Evolutionary conservation across 1,140 invertebrate species (phyloP), one percentile per base, ranked within the genome.

Genomic region (Meloidogyne hapla): DNA sequence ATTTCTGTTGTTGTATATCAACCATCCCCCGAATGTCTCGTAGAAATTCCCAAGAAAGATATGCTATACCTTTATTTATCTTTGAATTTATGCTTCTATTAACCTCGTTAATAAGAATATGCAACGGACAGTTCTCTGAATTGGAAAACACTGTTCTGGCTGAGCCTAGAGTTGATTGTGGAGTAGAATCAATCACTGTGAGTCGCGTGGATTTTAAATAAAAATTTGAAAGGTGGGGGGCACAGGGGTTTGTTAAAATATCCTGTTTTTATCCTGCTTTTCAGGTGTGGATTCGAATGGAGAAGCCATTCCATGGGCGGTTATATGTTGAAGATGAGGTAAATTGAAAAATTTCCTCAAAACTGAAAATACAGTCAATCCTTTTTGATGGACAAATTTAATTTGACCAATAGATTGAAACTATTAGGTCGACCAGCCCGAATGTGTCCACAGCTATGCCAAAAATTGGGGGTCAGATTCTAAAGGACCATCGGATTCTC

Each of bases 291-390:
- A 78, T 83, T 10, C 71, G 74, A 45, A 85, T 83, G n/a, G 79
- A 84, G 28, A 72, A 78, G 21, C 78, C 79, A 15, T 85, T 86
- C 42, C 81, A 48, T 33, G 84, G 84, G 10, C 61, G 84, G 64
- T 64, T 85, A 1, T 85, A 83, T 65, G 85, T 87, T 13, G 74
- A 85, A 45, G 84, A 87, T 25, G 84, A 86, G 69, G 80, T 81
- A n/a, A 5, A 3, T n/a, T 13, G n/a, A n/a, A n/a, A 56, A 56
- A 4, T 56, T 56, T 56, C n/a, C n/a, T n/a, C n/a, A n/a, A n/a
- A n/a, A n/a, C n/a, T n/a, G n/a, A n/a, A n/a, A n/a, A n/a, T n/a
- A n/a, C n/a, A n/a, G n/a, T n/a, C n/a, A n/a, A n/a, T n/a, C n/a
- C n/a, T n/a, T n/a, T n/a, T n/a, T n/a, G n/a, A n/a, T n/a, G n/a